phyloP scores from a whole-genome alignment of 2,113 vertebrate species.

The Zapus hudsonius region DNA sequence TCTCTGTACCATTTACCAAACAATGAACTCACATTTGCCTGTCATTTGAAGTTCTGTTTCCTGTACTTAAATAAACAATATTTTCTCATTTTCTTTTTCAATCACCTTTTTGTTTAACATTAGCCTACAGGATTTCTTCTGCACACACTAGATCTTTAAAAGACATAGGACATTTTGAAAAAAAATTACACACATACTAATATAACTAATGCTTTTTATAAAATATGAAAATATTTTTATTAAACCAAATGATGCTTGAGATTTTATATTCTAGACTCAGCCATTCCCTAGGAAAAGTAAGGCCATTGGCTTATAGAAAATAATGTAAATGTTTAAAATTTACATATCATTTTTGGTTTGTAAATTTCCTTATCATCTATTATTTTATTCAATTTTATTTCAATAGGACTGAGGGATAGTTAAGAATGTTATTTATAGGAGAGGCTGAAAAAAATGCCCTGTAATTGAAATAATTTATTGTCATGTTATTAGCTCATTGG shows the following conservation, averaged over 20 bases:
- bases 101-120: not conserved
- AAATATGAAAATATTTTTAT: not conserved
- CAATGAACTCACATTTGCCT: not conserved
- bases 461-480: not conserved
- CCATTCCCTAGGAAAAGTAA: not conserved
- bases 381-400: constrained; percentile 38
- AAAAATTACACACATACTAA: not conserved
- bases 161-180: not conserved
- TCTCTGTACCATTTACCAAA: not conserved
- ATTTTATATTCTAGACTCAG: not conserved
- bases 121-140: not conserved
- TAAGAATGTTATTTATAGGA: not conserved
- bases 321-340: not conserved
- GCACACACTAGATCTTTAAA: not conserved
- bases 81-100: not conserved
- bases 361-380: constrained; percentile 19
- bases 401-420: not conserved
- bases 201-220: not conserved
- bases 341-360: not conserved
- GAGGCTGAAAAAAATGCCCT: not conserved
- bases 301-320: not conserved
- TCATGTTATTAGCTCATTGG: not conserved
- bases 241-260: not conserved
- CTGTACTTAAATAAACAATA: not conserved
- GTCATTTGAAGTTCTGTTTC: constrained; percentile 28